Evolutionary conservation across 2,113 vertebrate genomes (phyloP).

Genomic region (Xenus cinereus): DNA sequence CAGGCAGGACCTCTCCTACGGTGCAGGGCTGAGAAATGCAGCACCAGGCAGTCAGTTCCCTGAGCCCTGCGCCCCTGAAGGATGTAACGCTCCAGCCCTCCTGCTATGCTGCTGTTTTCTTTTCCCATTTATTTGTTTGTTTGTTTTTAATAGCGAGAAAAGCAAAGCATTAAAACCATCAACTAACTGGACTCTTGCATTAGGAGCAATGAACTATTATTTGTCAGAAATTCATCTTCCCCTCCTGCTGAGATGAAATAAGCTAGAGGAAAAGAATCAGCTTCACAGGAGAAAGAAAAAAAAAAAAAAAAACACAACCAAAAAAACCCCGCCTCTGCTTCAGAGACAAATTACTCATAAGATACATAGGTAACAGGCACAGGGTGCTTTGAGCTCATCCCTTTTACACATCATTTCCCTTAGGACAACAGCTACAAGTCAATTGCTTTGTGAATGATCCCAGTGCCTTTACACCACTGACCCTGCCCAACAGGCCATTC

Average conservation of each 20-base stretch:
- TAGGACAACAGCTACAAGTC: neutral
- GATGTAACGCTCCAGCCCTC: neutral
- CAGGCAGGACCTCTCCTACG: neutral
- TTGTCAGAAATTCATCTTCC: slow-evolving; percentile 42
- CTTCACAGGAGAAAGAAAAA: neutral
- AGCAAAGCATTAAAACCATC: slow-evolving; percentile 43
- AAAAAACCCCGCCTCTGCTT: neutral
- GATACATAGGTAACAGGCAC: neutral
- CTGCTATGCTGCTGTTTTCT: neutral
- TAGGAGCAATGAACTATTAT: slow-evolving; percentile 29
- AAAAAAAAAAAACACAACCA: neutral
- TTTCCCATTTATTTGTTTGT: neutral
- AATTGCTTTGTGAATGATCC: neutral
- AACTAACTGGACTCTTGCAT: slow-evolving; percentile 54
- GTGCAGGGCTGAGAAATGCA: neutral
- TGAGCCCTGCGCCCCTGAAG: neutral
- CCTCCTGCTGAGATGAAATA: slow-evolving; percentile 54
- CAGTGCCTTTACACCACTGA: neutral
- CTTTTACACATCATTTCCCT: slow-evolving; percentile 3
- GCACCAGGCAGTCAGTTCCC: neutral
- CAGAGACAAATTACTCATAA: slow-evolving; percentile 24
- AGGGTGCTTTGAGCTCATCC: slow-evolving; percentile 4
- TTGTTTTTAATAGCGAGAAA: neutral
- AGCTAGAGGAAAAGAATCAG: neutral
- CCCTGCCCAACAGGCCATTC: neutral